Evolutionary conservation across 2,113 vertebrate genomes (phyloP), one percentile per base, ranked within the genome.

Genomic region (Forbesichthys agassizii): DNA sequence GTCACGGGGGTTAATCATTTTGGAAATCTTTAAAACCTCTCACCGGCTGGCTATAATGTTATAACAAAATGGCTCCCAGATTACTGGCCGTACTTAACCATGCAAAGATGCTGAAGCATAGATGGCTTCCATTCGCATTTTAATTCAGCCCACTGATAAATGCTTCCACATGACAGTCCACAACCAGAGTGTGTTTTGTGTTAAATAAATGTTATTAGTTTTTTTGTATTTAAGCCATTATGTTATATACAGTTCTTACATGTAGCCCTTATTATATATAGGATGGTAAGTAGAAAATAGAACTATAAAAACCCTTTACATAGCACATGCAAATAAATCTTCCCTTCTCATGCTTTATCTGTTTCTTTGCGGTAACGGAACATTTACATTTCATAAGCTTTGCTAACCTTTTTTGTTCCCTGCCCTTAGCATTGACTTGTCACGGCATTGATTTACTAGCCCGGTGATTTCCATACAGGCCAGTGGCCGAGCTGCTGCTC

Each of bases 361-460:
- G 71, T 80, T 77, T 83, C 78, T 42, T 55, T 51, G 61, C 33
- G 75, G 75, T 66, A 78, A 65, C 56, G n/a, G 4, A 52, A 48
- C 76, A 85, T 91, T 90, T 89, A 77, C 87, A 87, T 91, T 90
- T 83, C 79, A 86, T 83, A 78, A 85, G 84, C 80, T 80, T 83
- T 66, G 16, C 78, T 79, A 77, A 80, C 75, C 75, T 84, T 82
- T 86, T 64, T 3, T 51, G 12, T 71, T 13, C 58, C 16, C 11
- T 42, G 10, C 71, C 48, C 70, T 65, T 49, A 61, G 69, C 84
- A 95, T 91, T 92, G 94, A 95, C 94, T 94, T 94, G 95, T 94
- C 94, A 94, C 91, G 83, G 85, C 89, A 90, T 88, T 96, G 95
- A 96, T 97, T 96, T 95, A 95, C 91, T 92, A 71, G 90, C 79